Evolutionary conservation across 2,113 vertebrate genomes (phyloP), one percentile per base, ranked within the genome.

Genomic region (Caranx ignobilis): DNA sequence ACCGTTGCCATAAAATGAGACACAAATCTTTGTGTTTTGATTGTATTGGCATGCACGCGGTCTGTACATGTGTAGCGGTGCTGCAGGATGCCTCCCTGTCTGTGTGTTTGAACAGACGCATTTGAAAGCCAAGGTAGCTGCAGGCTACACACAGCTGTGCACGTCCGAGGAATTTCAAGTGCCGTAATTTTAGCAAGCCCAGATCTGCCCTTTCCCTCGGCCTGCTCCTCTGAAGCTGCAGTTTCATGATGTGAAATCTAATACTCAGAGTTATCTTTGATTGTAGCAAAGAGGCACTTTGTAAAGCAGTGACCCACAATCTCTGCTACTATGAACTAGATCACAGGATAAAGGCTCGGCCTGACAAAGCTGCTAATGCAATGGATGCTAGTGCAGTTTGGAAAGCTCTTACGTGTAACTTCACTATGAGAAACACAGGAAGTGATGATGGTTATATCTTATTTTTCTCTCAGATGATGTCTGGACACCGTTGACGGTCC

Each of bases 401-500:
- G 26, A 26, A 26, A 26, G 26, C 26, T 26, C 26, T 26, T 26
- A 26, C 26, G 26, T 26, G 26, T 26, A 26, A 1, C 26, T 26
- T 1, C 13, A 41, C 8, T 10, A 41, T 10, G 39, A 26, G 5
- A 35, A 19, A 60, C 16, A 37, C 16, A 15, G 26, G 31, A 32
- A 13, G 11, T 59, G 56, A 59, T 5, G 4, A 16, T 26, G 19
- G 15, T 21, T 18, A 12, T 54, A 47, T 15, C 4, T 0, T 43
- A 2, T 21, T 71, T 26, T 12, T 31, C 31, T 54, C 18, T 15
- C 69, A 95, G 95, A 88, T 16, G 87, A 85, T 9, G n/a, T 69
- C 7, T 92, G 93, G 92, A 78, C 32, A 8, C 89, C 95, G 2
- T 34, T 94, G 79, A 95, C 94, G 0, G 89, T 95, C 31, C 85